phyloP scores from a whole-genome alignment of 2,113 vertebrate species.

The Caloenas nicobarica region DNA sequence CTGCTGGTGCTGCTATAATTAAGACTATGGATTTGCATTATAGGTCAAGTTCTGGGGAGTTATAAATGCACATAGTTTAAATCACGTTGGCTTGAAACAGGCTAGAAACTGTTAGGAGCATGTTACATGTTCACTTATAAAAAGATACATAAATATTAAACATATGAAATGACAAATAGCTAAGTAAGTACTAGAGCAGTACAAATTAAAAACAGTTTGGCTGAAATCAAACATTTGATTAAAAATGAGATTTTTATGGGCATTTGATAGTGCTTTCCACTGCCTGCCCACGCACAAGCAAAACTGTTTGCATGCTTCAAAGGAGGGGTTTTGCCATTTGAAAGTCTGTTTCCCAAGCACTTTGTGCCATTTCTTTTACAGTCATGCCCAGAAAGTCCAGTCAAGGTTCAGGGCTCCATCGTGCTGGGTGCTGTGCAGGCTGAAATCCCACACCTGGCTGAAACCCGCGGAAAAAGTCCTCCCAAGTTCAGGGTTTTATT shows the following conservation, averaged over 20 bases:
- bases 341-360: background rate
- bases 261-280: background rate
- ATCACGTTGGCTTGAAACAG: constrained; percentile 58
- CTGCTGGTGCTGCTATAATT: constrained; percentile 75
- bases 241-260: background rate
- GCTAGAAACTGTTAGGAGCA: constrained; percentile 39
- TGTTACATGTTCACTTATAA: constrained; percentile 24
- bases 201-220: constrained; percentile 44
- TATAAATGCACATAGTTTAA: constrained; percentile 72
- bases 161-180: background rate
- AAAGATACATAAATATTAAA: background rate
- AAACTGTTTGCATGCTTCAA: background rate
- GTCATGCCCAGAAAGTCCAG: background rate
- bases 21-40: constrained; percentile 77
- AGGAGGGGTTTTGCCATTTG: background rate
- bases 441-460: constrained; percentile 12
- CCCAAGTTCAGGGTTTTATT: background rate
- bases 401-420: background rate
- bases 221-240: constrained; percentile 36
- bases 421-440: background rate
- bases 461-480: background rate
- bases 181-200: background rate
- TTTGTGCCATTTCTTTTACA: background rate
- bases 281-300: background rate
- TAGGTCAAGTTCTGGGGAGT: constrained; percentile 75